Evolutionary conservation across 2,888 invertebrate genomes (phyloP), one percentile per base, ranked within the genome.

Genomic region (Aleiodes leptofemur): DNA sequence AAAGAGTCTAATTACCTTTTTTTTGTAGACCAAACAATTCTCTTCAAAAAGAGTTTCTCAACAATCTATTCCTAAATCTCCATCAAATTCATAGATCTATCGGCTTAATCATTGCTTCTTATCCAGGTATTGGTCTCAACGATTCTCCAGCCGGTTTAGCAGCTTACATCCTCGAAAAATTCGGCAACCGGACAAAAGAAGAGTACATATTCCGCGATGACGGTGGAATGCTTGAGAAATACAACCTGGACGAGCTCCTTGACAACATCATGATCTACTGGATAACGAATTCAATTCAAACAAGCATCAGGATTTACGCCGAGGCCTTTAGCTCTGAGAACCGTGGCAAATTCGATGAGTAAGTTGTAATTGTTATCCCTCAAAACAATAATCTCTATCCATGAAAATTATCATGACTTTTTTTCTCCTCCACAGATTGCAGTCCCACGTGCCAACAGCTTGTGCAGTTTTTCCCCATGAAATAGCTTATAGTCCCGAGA

Each of bases 101-200:
- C 11, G 8, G 51, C 8, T 43, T 0, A 13, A 4, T 61, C 2
- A 72, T 11, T 11, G n/a, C 13, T 14, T 48, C 23, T 13, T 13
- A 16, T 43, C 14, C 77, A 94, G 95, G 96, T 23, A 90, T 92
- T 0, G 94, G 91, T 0, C 87, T 97, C 48, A 90, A 92, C 16
- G 95, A 96, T 81, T 95, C 95, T 0, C 98, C 98, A 0, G 92
- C 94, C 0, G 97, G 97, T 0, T 89, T 98, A 75, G 97, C 97
- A 0, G 96, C 96, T 0, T 98, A 97, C 84, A 95, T 98, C 71
- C 89, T 98, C 9, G 97, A 98, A 84, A 98, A 97, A 87, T 97
- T 96, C 90, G 93, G 94, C 11, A 92, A 93, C 0, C 94, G 95
- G 94, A 95, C 95, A 0, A 91, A 93, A 86, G 85, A 86, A 0